These are phyloP conservation scores for Alca torda DNA, from an alignment of 2,797 vertebrate species.

Conservation along the genomic window DNA sequence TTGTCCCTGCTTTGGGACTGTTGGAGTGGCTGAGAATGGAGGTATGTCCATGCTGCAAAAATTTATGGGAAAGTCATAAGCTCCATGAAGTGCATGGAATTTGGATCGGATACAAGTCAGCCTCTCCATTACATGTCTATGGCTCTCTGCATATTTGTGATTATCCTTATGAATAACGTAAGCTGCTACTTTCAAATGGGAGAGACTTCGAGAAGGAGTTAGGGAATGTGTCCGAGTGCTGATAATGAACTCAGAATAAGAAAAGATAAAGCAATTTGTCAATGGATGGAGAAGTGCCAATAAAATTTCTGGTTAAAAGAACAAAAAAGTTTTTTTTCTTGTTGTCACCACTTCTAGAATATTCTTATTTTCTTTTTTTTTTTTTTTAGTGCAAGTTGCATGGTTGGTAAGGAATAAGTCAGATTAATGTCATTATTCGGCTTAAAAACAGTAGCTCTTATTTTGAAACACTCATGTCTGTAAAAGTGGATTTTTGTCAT, in stretches of 20 bases:
- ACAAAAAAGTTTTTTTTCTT: not conserved
- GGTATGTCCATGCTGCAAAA: not conserved
- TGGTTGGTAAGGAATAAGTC: not conserved
- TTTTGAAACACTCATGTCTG: not conserved
- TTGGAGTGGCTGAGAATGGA: not conserved
- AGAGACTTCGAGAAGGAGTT: not conserved
- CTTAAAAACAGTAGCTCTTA: not conserved
- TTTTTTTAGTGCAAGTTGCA: not conserved
- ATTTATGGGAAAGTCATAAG: conserved; percentile 52
- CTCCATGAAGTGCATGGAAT: conserved; percentile 35
- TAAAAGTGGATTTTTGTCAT: not conserved
- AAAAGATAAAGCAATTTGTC: not conserved
- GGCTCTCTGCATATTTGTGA: conserved; percentile 60
- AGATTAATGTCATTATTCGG: not conserved
- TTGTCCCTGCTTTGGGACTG: not conserved
- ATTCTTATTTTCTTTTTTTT: not conserved
- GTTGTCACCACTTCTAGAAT: not conserved
- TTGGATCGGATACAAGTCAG: conserved; percentile 38
- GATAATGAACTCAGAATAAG: not conserved
- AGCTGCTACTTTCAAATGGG: conserved; percentile 37
- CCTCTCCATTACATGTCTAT: conserved; percentile 53
- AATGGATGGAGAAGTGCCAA: not conserved
- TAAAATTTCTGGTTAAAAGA: not conserved
- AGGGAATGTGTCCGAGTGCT: conserved; percentile 18
- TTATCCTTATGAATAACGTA: conserved; percentile 65